Evolutionary conservation across 2,888 invertebrate genomes (phyloP), one percentile per base, ranked within the genome.

Genomic region (Minunthozetes semirufus): DNA sequence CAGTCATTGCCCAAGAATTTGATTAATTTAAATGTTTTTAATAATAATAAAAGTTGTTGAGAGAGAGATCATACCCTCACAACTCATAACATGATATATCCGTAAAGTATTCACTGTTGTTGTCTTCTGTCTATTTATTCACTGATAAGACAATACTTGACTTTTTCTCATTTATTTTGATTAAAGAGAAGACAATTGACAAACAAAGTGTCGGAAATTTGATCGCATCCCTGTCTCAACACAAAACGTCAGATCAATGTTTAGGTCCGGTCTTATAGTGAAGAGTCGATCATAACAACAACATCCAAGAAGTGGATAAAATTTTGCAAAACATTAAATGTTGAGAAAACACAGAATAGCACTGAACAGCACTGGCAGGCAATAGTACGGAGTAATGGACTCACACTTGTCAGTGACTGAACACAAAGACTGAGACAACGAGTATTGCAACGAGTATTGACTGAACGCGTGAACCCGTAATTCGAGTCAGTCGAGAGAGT

Each of bases 121-220:
- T 42, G 42, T 68, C 68, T 42, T 38, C 22, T 33, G 9, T 38
- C 27, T 13, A 8, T 19, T 68, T 68, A 68, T 42, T 42, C 46
- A 46, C 46, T 22, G 38, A 42, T 68, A 68, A 68, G 33, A 68
- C 8, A 42, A 68, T 46, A 68, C 68, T 68, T 42, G 63, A 63
- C 68, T 38, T 68, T 42, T 68, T 68, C 11, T 46, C 68, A 68
- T 68, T 68, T 68, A 68, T 68, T 68, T 42, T 68, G 42, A 68
- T 68, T 42, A 68, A 68, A 68, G 22, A 42, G 22, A 42, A 68
- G 19, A 68, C 42, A 68, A 42, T 68, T 68, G 42, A 42, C 68
- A 68, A 68, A 68, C 19, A 68, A 29, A 42, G 42, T 68, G 22
- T 68, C 19, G 19, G 15, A 68, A 68, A 68, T 68, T 8, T 42